These are phyloP conservation scores for Aphaenogaster ashmeadi DNA, from an alignment of 1,140 invertebrate species.

Conservation along the genomic window DNA sequence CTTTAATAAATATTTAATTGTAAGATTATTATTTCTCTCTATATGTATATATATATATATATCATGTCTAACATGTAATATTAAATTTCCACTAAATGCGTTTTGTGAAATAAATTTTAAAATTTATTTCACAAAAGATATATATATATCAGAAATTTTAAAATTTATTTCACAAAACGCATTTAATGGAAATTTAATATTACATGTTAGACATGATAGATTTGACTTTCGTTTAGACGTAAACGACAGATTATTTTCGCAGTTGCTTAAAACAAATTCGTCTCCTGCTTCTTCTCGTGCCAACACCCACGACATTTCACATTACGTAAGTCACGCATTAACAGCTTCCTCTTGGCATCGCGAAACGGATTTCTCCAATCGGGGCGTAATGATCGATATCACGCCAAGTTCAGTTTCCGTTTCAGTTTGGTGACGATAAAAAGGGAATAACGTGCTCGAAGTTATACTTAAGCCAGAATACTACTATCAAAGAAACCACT, in stretches of 20 bases:
- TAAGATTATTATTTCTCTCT: not conserved
- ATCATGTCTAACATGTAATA: too few species aligned
- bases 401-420: slow-evolving; percentile 26
- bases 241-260: slow-evolving; percentile 3
- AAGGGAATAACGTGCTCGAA: slow-evolving; percentile 66
- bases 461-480: slow-evolving; percentile 64
- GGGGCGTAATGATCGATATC: slow-evolving; percentile 62
- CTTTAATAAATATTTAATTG: too few species aligned
- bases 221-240: not conserved
- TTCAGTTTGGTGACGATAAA: slow-evolving; percentile 41
- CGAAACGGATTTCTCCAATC: slow-evolving; percentile 41
- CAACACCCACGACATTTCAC: not conserved
- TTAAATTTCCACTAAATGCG: too few species aligned
- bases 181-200: not conserved
- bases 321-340: slow-evolving; percentile 28
- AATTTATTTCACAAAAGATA: too few species aligned
- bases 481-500: slow-evolving; percentile 39
- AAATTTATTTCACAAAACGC: not conserved
- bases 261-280: slow-evolving; percentile 1
- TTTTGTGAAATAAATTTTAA: too few species aligned
- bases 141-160: not conserved
- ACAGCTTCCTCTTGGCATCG: slow-evolving; percentile 15
- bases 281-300: not conserved
- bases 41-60: not conserved
- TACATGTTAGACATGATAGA: not conserved